A percentile compares a stretch with the other conserved stretches of the same genome.
Conservation (phyloP, 2,797 vertebrate species). For the Sebastes vulpes region DNA sequence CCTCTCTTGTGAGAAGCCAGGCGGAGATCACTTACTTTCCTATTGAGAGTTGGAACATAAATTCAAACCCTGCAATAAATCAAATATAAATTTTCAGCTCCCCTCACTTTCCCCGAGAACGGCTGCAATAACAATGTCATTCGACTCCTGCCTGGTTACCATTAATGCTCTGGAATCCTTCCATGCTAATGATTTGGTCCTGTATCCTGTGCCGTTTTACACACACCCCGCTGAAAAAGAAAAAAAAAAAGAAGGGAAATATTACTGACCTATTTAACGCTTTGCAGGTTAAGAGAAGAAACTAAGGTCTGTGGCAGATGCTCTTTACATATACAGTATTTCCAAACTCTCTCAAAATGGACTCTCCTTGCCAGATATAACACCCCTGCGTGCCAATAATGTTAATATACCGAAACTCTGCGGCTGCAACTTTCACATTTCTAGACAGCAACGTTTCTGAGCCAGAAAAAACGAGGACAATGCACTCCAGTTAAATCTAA, state of each 20-base stretch:
- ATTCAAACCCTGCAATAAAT: slow-evolving; percentile 85
- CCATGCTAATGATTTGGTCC: slow-evolving; percentile 80
- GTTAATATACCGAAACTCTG: slow-evolving; percentile 76
- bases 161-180: slow-evolving; percentile 78
- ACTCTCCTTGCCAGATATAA: slow-evolving; percentile 79
- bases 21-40: slow-evolving; percentile 81
- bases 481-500: slow-evolving; percentile 81
- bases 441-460: slow-evolving; percentile 67
- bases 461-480: slow-evolving; percentile 77
- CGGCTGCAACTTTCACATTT: slow-evolving; percentile 73
- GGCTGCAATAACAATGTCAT: slow-evolving; percentile 86
- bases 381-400: slow-evolving; percentile 74
- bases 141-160: slow-evolving; percentile 78
- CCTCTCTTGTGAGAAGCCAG: slow-evolving; percentile 70
- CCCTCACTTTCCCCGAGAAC: slow-evolving; percentile 78
- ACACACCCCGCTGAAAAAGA: slow-evolving; percentile 58
- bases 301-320: slow-evolving; percentile 73
- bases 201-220: slow-evolving; percentile 68
- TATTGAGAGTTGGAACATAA: slow-evolving; percentile 79
- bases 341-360: slow-evolving; percentile 70
- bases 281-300: slow-evolving; percentile 75
- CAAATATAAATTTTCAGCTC: slow-evolving; percentile 83
- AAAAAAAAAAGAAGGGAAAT: slow-evolving; percentile 67
- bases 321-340: slow-evolving; percentile 68
- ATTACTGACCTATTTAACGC: slow-evolving; percentile 81